phyloP scores from a whole-genome alignment of 2,113 vertebrate genomes.

The Callionymus lyra region DNA sequence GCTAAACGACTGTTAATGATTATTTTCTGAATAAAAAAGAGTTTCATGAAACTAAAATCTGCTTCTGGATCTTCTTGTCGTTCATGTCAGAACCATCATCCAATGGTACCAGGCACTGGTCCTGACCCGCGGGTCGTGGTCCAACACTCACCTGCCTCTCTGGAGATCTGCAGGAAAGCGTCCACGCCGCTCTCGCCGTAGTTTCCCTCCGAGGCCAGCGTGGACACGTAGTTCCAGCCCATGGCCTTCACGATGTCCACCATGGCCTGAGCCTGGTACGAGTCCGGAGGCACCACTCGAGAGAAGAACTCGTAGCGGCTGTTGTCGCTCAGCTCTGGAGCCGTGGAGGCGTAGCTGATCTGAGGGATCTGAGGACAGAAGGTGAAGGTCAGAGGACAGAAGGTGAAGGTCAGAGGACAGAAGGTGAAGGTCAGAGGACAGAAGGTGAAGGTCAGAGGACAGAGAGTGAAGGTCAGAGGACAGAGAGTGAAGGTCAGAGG shows the following conservation, averaged over 20 bases:
- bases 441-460: too few relatives aligned
- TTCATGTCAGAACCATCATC: too few relatives aligned
- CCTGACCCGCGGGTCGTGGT: too few relatives aligned
- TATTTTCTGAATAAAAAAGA: too few relatives aligned
- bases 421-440: too few relatives aligned
- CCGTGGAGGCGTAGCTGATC: constrained; percentile 88
- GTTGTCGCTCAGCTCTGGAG: constrained; percentile 82
- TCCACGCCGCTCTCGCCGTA: constrained; percentile 85
- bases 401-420: constrained; percentile 16
- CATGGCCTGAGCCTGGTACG: constrained; percentile 88
- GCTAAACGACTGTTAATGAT: too few relatives aligned
- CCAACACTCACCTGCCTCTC: constrained; percentile 69
- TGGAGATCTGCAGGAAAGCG: constrained; percentile 80
- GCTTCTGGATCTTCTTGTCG: too few relatives aligned
- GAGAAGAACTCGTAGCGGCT: constrained; percentile 84
- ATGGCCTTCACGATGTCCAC: constrained; percentile 82
- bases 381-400: constrained; percentile 20
- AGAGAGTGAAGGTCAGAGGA: too few relatives aligned
- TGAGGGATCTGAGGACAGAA: constrained; percentile 73
- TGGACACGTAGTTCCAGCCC: constrained; percentile 87
- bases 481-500: too few relatives aligned
- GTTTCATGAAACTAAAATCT: too few relatives aligned
- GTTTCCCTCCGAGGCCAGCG: constrained; percentile 80
- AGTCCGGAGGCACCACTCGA: constrained; percentile 81
- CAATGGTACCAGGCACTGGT: too few relatives aligned